Evolutionary conservation across 2,888 invertebrate species (phyloP).

Genomic region (Saturnia pavonia): DNA sequence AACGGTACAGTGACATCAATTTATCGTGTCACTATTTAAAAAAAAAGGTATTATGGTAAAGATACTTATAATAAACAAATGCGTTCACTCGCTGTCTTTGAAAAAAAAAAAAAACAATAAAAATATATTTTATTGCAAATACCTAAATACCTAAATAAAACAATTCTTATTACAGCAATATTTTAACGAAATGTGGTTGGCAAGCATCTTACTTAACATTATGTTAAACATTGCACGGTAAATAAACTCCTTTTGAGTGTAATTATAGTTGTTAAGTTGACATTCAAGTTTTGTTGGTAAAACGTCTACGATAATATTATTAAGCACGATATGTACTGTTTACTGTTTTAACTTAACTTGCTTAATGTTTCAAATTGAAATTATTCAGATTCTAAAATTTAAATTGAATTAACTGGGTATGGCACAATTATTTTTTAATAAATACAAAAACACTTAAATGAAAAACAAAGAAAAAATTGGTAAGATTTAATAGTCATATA

Average conservation of each 20-base stretch:
- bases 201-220: neutral
- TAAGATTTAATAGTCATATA: no score
- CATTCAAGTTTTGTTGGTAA: neutral
- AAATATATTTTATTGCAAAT: neutral
- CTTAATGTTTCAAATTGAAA: no score
- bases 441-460: no score
- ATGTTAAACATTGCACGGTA: neutral
- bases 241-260: neutral
- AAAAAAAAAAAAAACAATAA: neutral
- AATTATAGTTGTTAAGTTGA: constrained; percentile 1
- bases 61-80: no score
- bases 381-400: neutral
- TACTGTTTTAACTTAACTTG: neutral
- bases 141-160: neutral
- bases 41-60: neutral
- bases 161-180: neutral
- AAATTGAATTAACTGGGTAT: neutral
- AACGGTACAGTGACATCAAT: no score
- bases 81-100: no score
- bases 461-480: no score
- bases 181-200: neutral
- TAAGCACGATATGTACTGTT: neutral
- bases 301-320: neutral
- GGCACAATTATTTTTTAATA: neutral
- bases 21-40: no score